A percentile compares a stretch with the other conserved stretches of the same genome.
These are phyloP conservation scores for Amazona vittata DNA, from an alignment of 2,113 vertebrate species.

Conservation along the genomic window DNA sequence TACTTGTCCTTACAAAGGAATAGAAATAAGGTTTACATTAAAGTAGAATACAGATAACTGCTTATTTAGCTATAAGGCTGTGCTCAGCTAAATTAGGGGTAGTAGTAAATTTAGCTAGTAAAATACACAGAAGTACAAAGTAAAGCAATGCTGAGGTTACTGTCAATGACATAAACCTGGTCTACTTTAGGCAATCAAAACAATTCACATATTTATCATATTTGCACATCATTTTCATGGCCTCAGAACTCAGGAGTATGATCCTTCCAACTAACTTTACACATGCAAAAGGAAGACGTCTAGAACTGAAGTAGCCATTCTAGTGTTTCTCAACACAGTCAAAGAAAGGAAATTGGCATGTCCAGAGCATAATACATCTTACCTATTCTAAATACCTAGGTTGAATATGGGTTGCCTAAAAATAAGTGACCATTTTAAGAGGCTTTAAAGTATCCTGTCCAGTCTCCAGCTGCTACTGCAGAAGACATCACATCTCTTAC, in stretches of 20 bases:
- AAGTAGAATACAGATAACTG: background rate
- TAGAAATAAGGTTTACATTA: background rate
- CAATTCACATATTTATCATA: background rate
- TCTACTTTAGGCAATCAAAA: background rate
- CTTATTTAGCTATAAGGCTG: background rate
- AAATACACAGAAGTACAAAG: background rate
- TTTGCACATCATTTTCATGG: background rate
- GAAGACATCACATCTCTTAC: background rate
- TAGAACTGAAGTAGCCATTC: background rate
- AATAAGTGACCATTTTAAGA: background rate
- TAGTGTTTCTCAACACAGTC: background rate
- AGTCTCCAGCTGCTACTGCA: background rate
- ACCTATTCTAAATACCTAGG: background rate
- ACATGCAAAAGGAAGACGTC: background rate
- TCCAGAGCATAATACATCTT: background rate
- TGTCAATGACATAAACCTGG: background rate
- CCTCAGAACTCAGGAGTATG: background rate
- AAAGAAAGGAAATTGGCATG: background rate
- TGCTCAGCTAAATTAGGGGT: background rate
- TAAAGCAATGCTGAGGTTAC: background rate
- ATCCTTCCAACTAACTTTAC: background rate
- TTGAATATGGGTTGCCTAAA: background rate
- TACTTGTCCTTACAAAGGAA: background rate
- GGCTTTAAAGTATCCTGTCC: background rate
- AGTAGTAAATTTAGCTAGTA: background rate